Percentiles rank a stretch among this genome's conserved stretches.
Evolutionary conservation across 2,797 vertebrate species (phyloP).

Genomic region (Trachurus trachurus): DNA sequence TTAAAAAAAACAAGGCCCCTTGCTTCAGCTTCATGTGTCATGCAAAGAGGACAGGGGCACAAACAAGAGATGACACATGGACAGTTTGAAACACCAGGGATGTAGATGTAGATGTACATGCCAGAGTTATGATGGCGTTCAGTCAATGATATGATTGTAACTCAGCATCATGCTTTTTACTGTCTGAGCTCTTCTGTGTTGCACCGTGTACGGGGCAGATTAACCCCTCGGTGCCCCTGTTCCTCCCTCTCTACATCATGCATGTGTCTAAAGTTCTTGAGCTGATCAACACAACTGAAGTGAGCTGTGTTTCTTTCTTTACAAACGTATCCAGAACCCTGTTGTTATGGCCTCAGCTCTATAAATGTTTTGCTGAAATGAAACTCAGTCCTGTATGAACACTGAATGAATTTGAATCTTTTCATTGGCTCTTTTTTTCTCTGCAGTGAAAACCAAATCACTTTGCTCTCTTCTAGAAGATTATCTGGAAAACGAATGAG

Average conservation of each 20-base stretch:
- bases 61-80: slow-evolving; percentile 28
- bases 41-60: slow-evolving; percentile 59
- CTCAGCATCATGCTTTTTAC: slow-evolving; percentile 29
- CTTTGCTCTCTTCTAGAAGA: background rate
- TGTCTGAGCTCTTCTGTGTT: background rate
- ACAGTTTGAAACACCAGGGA: slow-evolving; percentile 24
- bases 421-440: no score
- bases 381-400: background rate
- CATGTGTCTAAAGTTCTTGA: background rate
- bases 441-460: background rate
- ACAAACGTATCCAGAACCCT: no score
- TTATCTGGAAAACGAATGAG: background rate
- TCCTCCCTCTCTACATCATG: background rate
- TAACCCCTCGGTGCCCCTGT: background rate
- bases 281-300: no score
- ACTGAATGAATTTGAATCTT: no score
- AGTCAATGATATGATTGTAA: background rate
- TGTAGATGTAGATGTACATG: slow-evolving; percentile 37
- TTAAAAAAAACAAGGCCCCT: background rate
- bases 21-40: slow-evolving; percentile 41
- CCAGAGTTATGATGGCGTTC: slow-evolving; percentile 34
- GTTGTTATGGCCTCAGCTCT: background rate
- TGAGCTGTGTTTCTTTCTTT: no score
- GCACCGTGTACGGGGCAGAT: background rate
- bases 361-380: no score